phyloP scores from a whole-genome alignment of 64 coral and sea anemone species.

The Montipora foliosa region DNA sequence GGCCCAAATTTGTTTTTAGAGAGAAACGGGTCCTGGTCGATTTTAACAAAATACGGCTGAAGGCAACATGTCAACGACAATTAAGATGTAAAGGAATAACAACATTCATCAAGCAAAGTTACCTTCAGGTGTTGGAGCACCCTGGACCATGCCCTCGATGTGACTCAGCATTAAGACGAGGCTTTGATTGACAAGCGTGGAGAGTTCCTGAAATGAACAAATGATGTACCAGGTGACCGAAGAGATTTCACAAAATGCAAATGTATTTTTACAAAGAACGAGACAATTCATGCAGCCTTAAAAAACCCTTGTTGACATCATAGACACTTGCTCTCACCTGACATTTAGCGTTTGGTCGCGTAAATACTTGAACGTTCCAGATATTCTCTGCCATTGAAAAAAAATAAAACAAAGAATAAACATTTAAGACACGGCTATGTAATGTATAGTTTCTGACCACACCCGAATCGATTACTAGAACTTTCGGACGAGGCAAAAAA shows the following conservation, averaged over 20 bases:
- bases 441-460: too few relatives aligned
- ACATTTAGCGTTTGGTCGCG: conserved; percentile 21
- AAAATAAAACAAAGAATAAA: too few relatives aligned
- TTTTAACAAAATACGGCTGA: too few relatives aligned
- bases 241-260: too few relatives aligned
- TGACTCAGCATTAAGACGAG: conserved; percentile 69
- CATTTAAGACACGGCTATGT: too few relatives aligned
- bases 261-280: too few relatives aligned
- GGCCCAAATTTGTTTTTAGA: too few relatives aligned
- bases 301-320: neutral
- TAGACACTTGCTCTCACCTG: neutral
- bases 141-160: conserved; percentile 67
- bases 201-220: conserved; percentile 69
- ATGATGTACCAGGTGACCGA: neutral
- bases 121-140: conserved; percentile 75
- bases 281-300: too few relatives aligned
- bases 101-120: neutral
- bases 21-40: too few relatives aligned
- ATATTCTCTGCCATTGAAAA: conserved; percentile 8
- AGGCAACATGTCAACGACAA: neutral
- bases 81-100: neutral
- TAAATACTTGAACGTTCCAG: conserved; percentile 46
- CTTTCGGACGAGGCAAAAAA: too few relatives aligned
- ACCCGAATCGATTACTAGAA: too few relatives aligned
- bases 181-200: conserved; percentile 85